Percentiles rank a stretch among this genome's conserved stretches.
phyloP scores from a whole-genome alignment of 2,888 invertebrate genomes.

The Sinotaia quadrata region DNA sequence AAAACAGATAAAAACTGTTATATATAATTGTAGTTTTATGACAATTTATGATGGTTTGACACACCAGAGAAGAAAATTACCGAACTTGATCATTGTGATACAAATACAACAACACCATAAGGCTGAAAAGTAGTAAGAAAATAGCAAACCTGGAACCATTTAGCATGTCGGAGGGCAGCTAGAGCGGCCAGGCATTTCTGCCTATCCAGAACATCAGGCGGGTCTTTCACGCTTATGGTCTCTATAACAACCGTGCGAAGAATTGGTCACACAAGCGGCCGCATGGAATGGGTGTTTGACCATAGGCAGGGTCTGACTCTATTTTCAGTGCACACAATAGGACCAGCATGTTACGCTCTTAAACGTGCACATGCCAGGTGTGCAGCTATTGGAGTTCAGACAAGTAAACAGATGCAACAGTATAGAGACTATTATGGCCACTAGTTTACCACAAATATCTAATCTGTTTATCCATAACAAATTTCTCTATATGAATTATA shows the following conservation, averaged over 20 bases:
- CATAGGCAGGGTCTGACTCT: conserved; percentile 46
- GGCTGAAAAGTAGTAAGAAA: conserved; percentile 33
- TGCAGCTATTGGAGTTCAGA: background rate
- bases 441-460: no score
- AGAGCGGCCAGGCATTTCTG: conserved; percentile 99
- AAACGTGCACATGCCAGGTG: background rate
- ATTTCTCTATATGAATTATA: no score
- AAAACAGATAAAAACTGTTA: no score
- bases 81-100: background rate
- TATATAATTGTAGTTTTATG: no score
- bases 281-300: conserved; percentile 72
- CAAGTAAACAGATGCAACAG: conserved; percentile 19
- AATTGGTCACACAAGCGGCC: conserved; percentile 43
- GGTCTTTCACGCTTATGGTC: conserved; percentile 77
- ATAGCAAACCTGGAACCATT: conserved; percentile 98
- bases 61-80: background rate
- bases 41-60: conserved; percentile 23
- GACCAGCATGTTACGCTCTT: background rate
- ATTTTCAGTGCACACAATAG: background rate
- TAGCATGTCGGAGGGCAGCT: conserved; percentile 99
- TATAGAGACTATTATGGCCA: no score
- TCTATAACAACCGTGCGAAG: conserved; percentile 59
- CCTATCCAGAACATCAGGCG: conserved; percentile 95
- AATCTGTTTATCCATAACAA: no score
- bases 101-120: conserved; percentile 18